phyloP scores from a whole-genome alignment of 1,140 invertebrate genomes.

The Plodia interpunctella region DNA sequence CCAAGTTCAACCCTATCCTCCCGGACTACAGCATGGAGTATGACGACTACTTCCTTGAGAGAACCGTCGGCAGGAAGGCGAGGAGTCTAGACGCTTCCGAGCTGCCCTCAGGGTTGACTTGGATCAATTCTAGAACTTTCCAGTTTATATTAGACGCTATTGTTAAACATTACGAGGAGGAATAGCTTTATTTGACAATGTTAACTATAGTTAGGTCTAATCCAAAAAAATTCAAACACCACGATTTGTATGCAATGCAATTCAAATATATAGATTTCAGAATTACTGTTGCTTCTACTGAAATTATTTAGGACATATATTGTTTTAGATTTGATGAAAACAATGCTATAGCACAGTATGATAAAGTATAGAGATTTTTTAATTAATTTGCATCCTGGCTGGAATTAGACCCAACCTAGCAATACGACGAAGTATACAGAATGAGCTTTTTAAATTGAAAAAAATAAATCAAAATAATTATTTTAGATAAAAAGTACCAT shows the following conservation, averaged over 20 bases:
- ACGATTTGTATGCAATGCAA: too few relatives aligned
- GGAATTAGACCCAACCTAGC: too few relatives aligned
- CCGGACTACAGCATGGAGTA: constrained; percentile 84
- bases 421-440: too few relatives aligned
- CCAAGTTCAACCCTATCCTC: constrained; percentile 87
- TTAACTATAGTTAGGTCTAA: too few relatives aligned
- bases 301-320: background rate
- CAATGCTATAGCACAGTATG: too few relatives aligned
- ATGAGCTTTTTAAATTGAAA: too few relatives aligned
- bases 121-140: constrained; percentile 66
- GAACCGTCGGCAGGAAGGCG: constrained; percentile 71
- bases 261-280: too few relatives aligned
- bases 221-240: too few relatives aligned
- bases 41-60: constrained; percentile 81
- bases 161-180: constrained; percentile 48
- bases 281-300: background rate
- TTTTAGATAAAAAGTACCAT: background rate
- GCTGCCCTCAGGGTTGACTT: constrained; percentile 59
- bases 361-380: too few relatives aligned
- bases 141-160: constrained; percentile 72
- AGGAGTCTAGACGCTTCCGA: constrained; percentile 56
- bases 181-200: too few relatives aligned
- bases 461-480: background rate
- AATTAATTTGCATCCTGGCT: background rate
- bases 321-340: background rate